Conservation (phyloP, 2,113 vertebrate species). For the Chinchilla lanigera region DNA sequence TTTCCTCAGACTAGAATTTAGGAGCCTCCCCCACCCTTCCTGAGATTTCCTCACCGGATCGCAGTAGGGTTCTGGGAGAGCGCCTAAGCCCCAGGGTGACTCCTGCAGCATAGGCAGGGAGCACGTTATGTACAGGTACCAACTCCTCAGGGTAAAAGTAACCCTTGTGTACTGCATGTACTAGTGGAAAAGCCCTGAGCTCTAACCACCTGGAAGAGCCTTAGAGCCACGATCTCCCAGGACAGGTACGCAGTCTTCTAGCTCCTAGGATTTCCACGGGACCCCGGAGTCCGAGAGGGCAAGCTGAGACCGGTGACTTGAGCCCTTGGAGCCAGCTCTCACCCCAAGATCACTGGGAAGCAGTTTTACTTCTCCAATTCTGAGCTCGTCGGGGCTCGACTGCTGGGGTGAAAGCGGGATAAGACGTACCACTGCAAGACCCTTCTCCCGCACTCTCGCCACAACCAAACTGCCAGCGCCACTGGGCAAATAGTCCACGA, state of each 20-base stretch:
- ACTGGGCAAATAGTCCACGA: not conserved
- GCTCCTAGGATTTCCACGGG: not conserved
- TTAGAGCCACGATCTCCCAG: not conserved
- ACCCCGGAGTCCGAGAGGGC: not conserved
- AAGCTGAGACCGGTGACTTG: not conserved
- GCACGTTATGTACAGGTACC: not conserved
- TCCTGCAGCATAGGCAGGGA: rapidly evolving
- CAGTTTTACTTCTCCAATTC: not conserved
- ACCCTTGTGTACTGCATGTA: not conserved
- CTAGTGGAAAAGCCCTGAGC: not conserved
- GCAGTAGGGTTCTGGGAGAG: not conserved
- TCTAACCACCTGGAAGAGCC: not conserved
- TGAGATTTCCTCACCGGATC: not conserved
- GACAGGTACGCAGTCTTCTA: not conserved
- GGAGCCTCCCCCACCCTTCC: not conserved
- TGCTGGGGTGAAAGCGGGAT: not conserved
- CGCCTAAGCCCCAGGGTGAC: not conserved
- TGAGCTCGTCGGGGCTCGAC: not conserved
- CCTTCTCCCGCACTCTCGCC: not conserved
- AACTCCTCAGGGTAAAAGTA: not conserved
- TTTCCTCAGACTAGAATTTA: not conserved
- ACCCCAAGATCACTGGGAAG: not conserved
- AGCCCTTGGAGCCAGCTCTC: not conserved
- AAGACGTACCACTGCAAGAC: not conserved
- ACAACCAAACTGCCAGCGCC: not conserved